These are phyloP conservation scores for Hymenochirus boettgeri DNA, from an alignment of 2,113 vertebrate species.

Conservation along the genomic window DNA sequence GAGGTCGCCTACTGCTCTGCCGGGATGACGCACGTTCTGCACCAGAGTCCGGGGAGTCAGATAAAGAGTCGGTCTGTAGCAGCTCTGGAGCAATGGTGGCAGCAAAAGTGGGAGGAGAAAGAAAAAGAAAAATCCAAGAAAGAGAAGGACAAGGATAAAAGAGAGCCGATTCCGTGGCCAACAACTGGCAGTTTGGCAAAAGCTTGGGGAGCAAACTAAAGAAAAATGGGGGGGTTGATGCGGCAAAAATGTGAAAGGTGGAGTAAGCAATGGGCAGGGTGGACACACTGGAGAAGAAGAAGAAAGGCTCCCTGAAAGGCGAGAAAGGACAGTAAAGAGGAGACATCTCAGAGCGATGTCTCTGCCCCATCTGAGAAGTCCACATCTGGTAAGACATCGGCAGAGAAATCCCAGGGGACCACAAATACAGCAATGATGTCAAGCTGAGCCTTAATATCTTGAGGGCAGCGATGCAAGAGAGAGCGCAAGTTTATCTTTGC, in stretches of 20 bases:
- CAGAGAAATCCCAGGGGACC: constrained; percentile 54
- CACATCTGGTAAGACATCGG: constrained; percentile 1
- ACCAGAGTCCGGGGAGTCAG: constrained; percentile 85
- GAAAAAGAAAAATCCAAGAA: constrained; percentile 58
- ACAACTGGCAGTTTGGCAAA: too few species aligned
- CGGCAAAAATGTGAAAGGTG: constrained; percentile 64
- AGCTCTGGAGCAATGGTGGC: too few species aligned
- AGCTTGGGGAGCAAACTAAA: constrained; percentile 91
- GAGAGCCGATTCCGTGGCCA: constrained; percentile 87
- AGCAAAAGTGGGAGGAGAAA: constrained; percentile 69
- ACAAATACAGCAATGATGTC: constrained; percentile 84
- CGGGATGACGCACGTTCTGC: constrained; percentile 83
- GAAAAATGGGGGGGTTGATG: constrained; percentile 94
- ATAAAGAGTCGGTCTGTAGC: constrained; percentile 95
- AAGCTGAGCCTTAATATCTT: constrained; percentile 84
- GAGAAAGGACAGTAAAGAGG: constrained; percentile 81
- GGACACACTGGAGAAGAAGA: constrained; percentile 79
- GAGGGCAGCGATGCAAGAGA: constrained; percentile 84
- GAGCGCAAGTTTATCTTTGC: constrained; percentile 86
- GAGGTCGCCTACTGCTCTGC: constrained; percentile 89
- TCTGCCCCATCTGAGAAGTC: constrained; percentile 56
- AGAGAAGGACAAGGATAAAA: constrained; percentile 83
- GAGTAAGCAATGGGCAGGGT: constrained; percentile 54
- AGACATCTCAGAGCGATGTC: constrained; percentile 55
- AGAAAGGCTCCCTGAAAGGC: constrained; percentile 77